Evolutionary conservation across 1,140 invertebrate species (phyloP).

Genomic region (Apis mellifera): DNA sequence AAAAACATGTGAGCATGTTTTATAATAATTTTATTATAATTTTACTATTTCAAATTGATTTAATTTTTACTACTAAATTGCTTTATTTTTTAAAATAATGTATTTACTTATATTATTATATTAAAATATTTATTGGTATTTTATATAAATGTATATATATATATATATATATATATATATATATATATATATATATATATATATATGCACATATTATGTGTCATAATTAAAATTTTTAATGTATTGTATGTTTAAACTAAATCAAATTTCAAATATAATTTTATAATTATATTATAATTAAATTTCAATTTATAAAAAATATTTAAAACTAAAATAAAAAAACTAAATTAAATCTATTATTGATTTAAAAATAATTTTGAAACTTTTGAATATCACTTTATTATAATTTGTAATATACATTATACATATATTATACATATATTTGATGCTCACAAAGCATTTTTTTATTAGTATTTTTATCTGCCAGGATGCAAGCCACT

Average conservation of each 20-base stretch:
- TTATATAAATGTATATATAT: slow-evolving; percentile 5
- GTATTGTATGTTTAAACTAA: slow-evolving; percentile 7
- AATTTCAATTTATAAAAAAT: not conserved
- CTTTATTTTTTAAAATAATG: slow-evolving; percentile 3
- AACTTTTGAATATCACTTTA: slow-evolving; percentile 34
- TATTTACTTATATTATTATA: slow-evolving; percentile 13
- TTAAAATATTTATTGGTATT: slow-evolving; percentile 22
- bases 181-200: not conserved
- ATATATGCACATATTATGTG: not conserved
- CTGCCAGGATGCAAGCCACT: slow-evolving; percentile 69
- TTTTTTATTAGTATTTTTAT: slow-evolving; percentile 50
- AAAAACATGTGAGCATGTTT: slow-evolving; percentile 28
- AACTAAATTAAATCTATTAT: not conserved
- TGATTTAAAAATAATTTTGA: slow-evolving; percentile 10
- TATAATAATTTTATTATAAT: not conserved
- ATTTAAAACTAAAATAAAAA: not conserved
- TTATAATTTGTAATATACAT: slow-evolving; percentile 15
- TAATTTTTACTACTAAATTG: not conserved
- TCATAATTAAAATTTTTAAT: slow-evolving; percentile 7
- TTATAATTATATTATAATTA: not conserved
- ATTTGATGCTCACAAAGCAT: slow-evolving; percentile 9
- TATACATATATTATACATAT: not conserved
- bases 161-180: too few species aligned
- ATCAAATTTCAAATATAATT: slow-evolving; percentile 8
- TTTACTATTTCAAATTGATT: slow-evolving; percentile 1